phyloP scores from a whole-genome alignment of 2,797 vertebrate species.

The Peromyscus melanophrys region DNA sequence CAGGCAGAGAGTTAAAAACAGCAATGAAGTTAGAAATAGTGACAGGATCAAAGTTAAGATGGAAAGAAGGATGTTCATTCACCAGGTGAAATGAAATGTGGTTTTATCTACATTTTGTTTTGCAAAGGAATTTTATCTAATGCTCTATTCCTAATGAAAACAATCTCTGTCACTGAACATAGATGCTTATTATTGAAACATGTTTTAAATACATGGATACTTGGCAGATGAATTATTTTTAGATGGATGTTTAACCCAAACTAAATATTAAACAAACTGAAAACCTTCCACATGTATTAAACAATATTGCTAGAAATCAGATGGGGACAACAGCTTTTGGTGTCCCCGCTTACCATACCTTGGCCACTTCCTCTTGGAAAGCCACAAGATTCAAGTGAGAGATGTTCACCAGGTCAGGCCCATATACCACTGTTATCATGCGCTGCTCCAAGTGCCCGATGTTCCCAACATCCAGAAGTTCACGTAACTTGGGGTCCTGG shows the following conservation, averaged over 20 bases:
- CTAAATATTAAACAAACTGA: conserved; percentile 30
- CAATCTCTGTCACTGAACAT: neutral
- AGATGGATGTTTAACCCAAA: conserved; percentile 25
- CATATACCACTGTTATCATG: conserved; percentile 97
- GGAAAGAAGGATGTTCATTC: neutral
- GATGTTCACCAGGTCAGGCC: conserved; percentile 97
- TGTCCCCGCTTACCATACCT: conserved; percentile 90
- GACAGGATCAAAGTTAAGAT: neutral
- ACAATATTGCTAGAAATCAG: neutral
- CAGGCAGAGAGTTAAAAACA: neutral
- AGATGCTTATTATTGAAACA: conserved; percentile 24
- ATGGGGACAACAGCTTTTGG: neutral
- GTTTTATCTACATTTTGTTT: conserved; percentile 40
- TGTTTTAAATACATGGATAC: conserved; percentile 10
- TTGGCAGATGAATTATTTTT: conserved; percentile 48
- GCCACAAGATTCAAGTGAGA: conserved; percentile 98
- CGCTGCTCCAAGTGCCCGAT: conserved; percentile 95
- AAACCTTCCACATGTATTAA: conserved; percentile 3
- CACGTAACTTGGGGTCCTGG: conserved; percentile 96
- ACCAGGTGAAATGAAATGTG: neutral
- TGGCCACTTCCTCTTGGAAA: conserved; percentile 98
- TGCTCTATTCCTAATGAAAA: neutral
- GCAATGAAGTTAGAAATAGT: neutral
- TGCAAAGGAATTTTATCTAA: neutral
- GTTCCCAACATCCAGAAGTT: conserved; percentile 95